Base-by-base conservation (phyloP, 2,797 vertebrate genomes). In the Sphaeramia orbicularis region DNA sequence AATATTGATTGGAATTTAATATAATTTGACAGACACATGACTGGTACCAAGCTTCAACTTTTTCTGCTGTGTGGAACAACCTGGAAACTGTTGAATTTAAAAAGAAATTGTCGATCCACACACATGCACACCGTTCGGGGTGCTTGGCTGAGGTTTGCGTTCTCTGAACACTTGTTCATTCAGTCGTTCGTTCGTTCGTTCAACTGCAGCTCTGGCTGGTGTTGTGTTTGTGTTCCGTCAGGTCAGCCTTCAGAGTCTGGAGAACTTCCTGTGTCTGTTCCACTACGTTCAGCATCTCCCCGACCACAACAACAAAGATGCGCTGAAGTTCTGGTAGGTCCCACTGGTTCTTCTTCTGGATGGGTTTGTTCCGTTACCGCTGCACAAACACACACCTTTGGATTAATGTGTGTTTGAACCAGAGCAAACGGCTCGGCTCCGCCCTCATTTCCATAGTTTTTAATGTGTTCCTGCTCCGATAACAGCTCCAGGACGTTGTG, bases 181-280 rank as follows among this genome's bases (percentile, higher is more conserved):
- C n/a, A n/a, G n/a, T n/a, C n/a, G n/a, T n/a, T n/a, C n/a, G n/a
- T n/a, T n/a, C n/a, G n/a, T n/a, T n/a, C n/a, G n/a, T n/a, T n/a
- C n/a, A n/a, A n/a, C n/a, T n/a, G n/a, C n/a, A 67, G 14, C 30
- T 38, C 12, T 71, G 16, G 71, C 40, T 67, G 11, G 30, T 81
- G 43, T 78, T 67, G 15, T 67, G 4, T 61, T 42, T 56, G 18
- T 87, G 1, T 70, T 44, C 64, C 45, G 24, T 72, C 85, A 95
- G 94, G 91, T 94, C 80, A 94, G 86, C 79, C 88, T 95, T 69
- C 92, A 94, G 76, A 92, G 90, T 71, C 85, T 95, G 80, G 94
- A 95, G 80, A 92, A 85, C 64, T 95, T 95, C 82, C 93, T 95
- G 55, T 93, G 93, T 51, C 91, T 94, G 75, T 95, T 95, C 83